phyloP scores from a whole-genome alignment of 2,797 vertebrate species.

The Hyperoplus immaculatus region DNA sequence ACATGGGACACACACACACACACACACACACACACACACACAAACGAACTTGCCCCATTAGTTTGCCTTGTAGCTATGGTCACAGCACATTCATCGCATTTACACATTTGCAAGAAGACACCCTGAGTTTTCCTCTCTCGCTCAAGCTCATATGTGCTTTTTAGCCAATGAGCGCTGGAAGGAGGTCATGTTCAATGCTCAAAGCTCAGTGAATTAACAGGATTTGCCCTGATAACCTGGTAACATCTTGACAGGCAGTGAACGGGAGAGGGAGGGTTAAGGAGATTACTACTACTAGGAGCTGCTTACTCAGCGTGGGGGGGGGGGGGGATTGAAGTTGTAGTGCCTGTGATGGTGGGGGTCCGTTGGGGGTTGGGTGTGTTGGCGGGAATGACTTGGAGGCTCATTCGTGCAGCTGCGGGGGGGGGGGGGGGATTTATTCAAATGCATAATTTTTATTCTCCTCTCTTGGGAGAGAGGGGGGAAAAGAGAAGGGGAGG shows the following conservation, averaged over 20 bases:
- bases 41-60: slow-evolving; percentile 12
- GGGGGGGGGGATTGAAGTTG: slow-evolving; percentile 40
- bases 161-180: neutral
- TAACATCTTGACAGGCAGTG: slow-evolving; percentile 46
- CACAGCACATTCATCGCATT: slow-evolving; percentile 14
- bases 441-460: slow-evolving; percentile 50
- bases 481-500: neutral
- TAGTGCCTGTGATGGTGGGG: slow-evolving; percentile 16
- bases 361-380: slow-evolving; percentile 50
- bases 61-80: slow-evolving; percentile 30
- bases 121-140: neutral
- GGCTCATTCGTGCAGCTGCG: slow-evolving; percentile 34
- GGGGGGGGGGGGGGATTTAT: slow-evolving; percentile 60
- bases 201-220: slow-evolving; percentile 60
- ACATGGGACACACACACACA: neutral
- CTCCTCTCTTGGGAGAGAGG: neutral
- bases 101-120: slow-evolving; percentile 14
- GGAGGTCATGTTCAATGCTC: slow-evolving; percentile 27
- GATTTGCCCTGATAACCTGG: slow-evolving; percentile 70
- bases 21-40: slow-evolving; percentile 16
- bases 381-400: slow-evolving; percentile 22
- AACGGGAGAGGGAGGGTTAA: slow-evolving; percentile 14
- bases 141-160: neutral
- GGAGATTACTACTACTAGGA: slow-evolving; percentile 40
- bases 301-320: neutral